Base-by-base conservation (phyloP, 2,113 vertebrate species). In the Trochalopteron elliotii region DNA sequence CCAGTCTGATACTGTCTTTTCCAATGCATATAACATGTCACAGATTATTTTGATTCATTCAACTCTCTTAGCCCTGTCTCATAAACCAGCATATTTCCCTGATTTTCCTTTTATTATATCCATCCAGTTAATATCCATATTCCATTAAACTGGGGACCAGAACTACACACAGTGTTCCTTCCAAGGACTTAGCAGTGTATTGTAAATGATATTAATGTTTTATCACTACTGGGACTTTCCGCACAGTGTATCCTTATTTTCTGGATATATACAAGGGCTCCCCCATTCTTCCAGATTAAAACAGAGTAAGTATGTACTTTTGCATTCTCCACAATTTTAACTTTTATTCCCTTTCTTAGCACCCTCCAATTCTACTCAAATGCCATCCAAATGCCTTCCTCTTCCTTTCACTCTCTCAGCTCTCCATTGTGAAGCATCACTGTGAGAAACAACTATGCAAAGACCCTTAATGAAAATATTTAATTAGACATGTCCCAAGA, bases 391-490 rank as follows among this genome's bases (percentile, higher is more conserved):
- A 65, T n/a, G n/a, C 15, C 6, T 27, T 70, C 5, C 8, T 87
- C 35, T 83, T 63, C 21, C 42, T 70, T 78, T 89, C 25, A 61
- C 7, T 19, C 50, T 56, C 52, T 60, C 39, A 68, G 31, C 25
- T 89, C 17, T 76, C 40, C 3, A 2, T 4, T 1, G 0, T 49
- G 47, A 67, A 84, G 37, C 2, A 1, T 59, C 52, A 23, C 19
- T 37, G 25, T n/a, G 59, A 53, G 42, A 87, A 87, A 50, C 1
- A 19, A 25, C 37, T 68, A 42, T 0, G 0, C 21, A 35, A 76
- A 88, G 61, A 90, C 31, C 40, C 11, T 77, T 74, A 57, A 74
- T 19, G n/a, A 87, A 94, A 74, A 55, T 12, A 37, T 20, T 56
- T 79, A 60, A 64, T 72, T 49, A 83, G 15, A 47, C 15, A 23